phyloP scores from a whole-genome alignment of 2,797 vertebrate species.

The Pempheris klunzingeri region DNA sequence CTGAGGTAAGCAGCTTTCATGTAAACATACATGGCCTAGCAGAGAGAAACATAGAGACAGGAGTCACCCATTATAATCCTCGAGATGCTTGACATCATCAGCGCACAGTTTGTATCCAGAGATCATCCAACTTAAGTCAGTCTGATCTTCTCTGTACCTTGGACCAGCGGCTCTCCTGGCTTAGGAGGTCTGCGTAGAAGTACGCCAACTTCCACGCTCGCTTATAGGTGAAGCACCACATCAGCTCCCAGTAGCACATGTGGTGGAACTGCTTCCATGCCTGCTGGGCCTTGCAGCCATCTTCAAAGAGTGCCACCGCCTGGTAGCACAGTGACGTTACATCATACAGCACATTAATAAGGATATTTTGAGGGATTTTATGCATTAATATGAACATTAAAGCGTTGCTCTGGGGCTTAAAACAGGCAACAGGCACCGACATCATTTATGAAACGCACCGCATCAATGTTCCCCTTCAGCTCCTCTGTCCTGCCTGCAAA shows the following conservation, averaged over 20 bases:
- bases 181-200: conserved; percentile 91
- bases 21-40: conserved; percentile 90
- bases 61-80: not conserved
- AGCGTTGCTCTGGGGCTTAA: not conserved
- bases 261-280: conserved; percentile 92
- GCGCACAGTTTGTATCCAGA: not conserved
- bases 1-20: conserved; percentile 92
- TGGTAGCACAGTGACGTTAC: conserved; percentile 50
- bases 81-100: not conserved
- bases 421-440: too few species aligned
- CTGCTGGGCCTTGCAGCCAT: conserved; percentile 90
- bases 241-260: conserved; percentile 94
- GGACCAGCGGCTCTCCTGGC: conserved; percentile 91
- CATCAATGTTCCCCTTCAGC: conserved; percentile 91
- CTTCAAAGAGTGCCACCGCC: conserved; percentile 88
- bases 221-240: conserved; percentile 92
- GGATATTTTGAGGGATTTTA: not conserved
- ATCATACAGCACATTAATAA: not conserved
- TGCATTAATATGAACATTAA: conserved; percentile 17
- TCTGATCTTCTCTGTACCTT: conserved; percentile 78
- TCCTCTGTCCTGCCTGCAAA: conserved; percentile 90
- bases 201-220: conserved; percentile 90
- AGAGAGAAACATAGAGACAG: not conserved
- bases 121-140: not conserved
- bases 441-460: conserved; percentile 74